Evolutionary conservation across 2,888 invertebrate genomes (phyloP).

Genomic region (Thymelicus acteon): DNA sequence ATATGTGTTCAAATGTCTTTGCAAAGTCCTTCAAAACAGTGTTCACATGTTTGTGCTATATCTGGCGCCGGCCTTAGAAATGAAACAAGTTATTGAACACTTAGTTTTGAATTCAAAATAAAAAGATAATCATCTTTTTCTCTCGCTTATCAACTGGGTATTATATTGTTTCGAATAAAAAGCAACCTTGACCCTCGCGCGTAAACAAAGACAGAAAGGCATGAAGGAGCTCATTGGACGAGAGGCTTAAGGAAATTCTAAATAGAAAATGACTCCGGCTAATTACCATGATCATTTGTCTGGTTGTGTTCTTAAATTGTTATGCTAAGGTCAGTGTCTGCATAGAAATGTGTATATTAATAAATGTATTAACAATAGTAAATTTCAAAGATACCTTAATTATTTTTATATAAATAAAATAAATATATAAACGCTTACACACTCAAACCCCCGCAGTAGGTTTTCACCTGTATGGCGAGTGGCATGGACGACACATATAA

Average conservation of each 20-base stretch:
- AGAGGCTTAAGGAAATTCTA: slow-evolving; percentile 9
- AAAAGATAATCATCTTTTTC: background rate
- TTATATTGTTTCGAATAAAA: background rate
- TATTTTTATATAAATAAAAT: too few relatives aligned
- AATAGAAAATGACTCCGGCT: background rate
- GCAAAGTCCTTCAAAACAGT: too few relatives aligned
- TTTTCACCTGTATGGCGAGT: too few relatives aligned
- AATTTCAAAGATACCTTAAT: background rate
- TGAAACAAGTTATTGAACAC: too few relatives aligned
- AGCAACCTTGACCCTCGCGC: background rate
- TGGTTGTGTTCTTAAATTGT: background rate
- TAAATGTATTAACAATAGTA: background rate
- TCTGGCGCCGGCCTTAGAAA: too few relatives aligned
- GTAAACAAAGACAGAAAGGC: slow-evolving; percentile 6
- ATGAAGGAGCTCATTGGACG: background rate
- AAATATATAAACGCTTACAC: too few relatives aligned
- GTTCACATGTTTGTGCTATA: too few relatives aligned
- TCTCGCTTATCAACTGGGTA: background rate
- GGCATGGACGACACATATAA: too few relatives aligned
- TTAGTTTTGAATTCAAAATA: too few relatives aligned
- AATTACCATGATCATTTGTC: background rate
- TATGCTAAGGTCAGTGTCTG: background rate
- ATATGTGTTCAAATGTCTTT: too few relatives aligned
- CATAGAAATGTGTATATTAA: too few relatives aligned
- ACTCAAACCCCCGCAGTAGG: too few relatives aligned